Base-by-base conservation (phyloP, 2,888 invertebrate species). In the Phymatocera aterrima region DNA sequence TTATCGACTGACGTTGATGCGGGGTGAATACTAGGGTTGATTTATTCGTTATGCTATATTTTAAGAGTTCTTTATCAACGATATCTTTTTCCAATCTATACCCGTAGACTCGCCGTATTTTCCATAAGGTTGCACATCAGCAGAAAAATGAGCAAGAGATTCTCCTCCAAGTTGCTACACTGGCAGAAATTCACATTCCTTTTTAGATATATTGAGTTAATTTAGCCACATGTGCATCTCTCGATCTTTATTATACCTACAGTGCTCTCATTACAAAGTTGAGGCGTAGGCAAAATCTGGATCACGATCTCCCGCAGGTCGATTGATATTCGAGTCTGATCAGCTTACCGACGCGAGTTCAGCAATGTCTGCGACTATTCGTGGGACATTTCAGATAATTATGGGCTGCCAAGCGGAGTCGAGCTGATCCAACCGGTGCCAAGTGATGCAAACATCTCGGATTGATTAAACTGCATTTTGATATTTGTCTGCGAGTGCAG, bases 1-100 rank as follows among this genome's bases (percentile, higher is more conserved):
- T 72, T 48, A 72, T 51, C 21, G 31, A 72, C 72, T 48, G 72
- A 72, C 72, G 48, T 72, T 72, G 72, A 72, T 31, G 72, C 48
- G 72, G 72, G 51, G 72, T 51, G 28, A 51, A 31, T 34, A 48
- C 72, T 72, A 51, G 72, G 21, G 51, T 48, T 72, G 72, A 72
- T 72, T 72, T 72, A 72, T 72, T 72, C 72, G 43, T 18, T 24
- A 10, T 12, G 24, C 34, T 31, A n/a, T 43, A 64, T 8, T 12
- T 18, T n/a, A 28, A n/a, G n/a, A n/a, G n/a, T n/a, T n/a, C n/a
- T 60, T 10, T 68, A 15, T 68, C 6, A 28, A 6, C 21, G 2
- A 12, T n/a, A 18, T 51, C 51, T 18, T 72, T 34, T 51, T 10
- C 34, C 15, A 40, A 6, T 64, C 6, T 18, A 40, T 31, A 28